Base-by-base conservation (phyloP, 2,888 invertebrate species). In the Maniola hyperantus region DNA sequence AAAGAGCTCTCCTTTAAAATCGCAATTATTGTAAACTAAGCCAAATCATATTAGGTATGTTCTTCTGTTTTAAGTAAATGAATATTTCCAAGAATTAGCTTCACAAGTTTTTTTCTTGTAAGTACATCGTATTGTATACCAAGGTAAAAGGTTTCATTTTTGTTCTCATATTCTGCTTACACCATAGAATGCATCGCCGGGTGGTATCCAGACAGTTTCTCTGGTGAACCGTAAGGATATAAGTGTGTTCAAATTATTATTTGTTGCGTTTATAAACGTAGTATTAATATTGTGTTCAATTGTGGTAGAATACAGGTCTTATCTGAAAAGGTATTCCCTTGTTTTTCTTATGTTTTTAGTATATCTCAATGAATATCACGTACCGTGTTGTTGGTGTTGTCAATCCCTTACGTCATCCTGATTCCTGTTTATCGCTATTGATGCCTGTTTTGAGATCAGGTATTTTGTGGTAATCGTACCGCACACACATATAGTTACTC, bases 161-260 rank as follows among this genome's bases (percentile, higher is more conserved):
- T 61, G 50, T 64, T 65, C 68, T 66, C 68, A 71, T 60, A 63
- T 71, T 71, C 39, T 62, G 67, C 61, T 53, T 33, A 65, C 59
- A 36, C 54, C 39, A 57, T 64, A 53, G 59, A 69, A 67, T 64
- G 60, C 5, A 33, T 33, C 66, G 46, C 51, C 65, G 48, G 53
- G 53, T 57, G 64, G 46, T 33, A 58, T 53, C 62, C 51, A 57
- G 50, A 58, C 53, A 62, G 61, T 57, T 58, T 65, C 65, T 62
- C 65, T 44, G 48, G 61, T 44, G 68, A 62, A 54, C 46, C 44
- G 58, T 60, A 13, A 57, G 20, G 59, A 53, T 50, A 51, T 8
- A 15, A 39, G 50, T 61, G 50, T 55, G 8, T 18, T 55, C 15
- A 15, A 50, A 61, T 15, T 42, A 8, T 18, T 48, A 15, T 7